Evolutionary conservation across 2,888 invertebrate genomes (phyloP).

Genomic region (Platypus cylindrus): DNA sequence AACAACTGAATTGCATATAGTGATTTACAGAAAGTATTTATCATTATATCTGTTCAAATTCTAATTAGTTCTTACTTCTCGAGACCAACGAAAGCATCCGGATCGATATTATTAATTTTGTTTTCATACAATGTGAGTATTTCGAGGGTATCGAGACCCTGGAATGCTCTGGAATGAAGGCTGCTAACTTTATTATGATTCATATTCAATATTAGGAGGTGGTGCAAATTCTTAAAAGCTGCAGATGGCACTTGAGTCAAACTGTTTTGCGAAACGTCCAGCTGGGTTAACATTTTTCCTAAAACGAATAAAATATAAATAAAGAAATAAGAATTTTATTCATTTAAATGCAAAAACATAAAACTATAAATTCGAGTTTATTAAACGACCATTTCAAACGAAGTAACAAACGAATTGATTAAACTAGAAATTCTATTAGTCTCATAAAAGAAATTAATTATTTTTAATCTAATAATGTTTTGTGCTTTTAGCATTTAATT

Average conservation of each 20-base stretch:
- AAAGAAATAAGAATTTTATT: no score
- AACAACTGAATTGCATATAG: no score
- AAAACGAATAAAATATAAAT: slow-evolving; percentile 21
- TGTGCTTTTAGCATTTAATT: no score
- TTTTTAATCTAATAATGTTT: no score
- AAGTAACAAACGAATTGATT: not conserved
- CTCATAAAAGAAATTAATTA: not conserved
- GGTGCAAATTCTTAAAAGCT: slow-evolving; percentile 68
- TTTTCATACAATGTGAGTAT: slow-evolving; percentile 81
- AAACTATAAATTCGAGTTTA: no score
- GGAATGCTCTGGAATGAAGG: slow-evolving; percentile 70
- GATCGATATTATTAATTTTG: slow-evolving; percentile 64
- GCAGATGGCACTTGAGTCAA: slow-evolving; percentile 67
- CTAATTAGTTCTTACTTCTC: slow-evolving; percentile 56
- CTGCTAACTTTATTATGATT: slow-evolving; percentile 76
- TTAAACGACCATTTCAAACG: not conserved
- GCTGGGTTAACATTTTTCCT: slow-evolving; percentile 77
- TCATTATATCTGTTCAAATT: not conserved
- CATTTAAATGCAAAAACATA: no score
- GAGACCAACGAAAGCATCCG: slow-evolving; percentile 73
- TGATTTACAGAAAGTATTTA: no score
- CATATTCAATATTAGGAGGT: slow-evolving; percentile 74
- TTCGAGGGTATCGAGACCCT: slow-evolving; percentile 75
- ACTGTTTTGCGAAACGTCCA: slow-evolving; percentile 80
- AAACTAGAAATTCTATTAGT: not conserved